Base-by-base conservation (phyloP, 2,113 vertebrate species). In the Hippocampus comes region DNA sequence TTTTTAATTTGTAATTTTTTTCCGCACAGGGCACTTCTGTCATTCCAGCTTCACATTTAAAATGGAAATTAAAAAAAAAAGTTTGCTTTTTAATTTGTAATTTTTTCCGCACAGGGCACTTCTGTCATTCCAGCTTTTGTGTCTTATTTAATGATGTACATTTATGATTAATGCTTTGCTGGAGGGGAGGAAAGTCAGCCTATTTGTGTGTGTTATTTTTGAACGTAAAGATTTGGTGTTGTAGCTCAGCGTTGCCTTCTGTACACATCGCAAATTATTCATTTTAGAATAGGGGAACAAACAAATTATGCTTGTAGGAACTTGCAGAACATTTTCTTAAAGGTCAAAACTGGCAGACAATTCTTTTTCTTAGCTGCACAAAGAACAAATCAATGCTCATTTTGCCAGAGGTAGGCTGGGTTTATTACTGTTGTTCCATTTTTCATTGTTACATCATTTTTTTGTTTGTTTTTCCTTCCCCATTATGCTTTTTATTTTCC, bases 61-160 rank as follows among this genome's bases (percentile, higher is more conserved):
- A 71, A 71, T 71, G 53, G 63, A 51, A 69, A 65, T 48, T 77
- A 72, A 63, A 43, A 68, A 72, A 85, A 27, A 71, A 59, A 61
- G 10, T 81, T 81, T 2, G 23, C 74, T 78, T 83, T 87, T 82
- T 78, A 21, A 65, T 84, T 80, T 84, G 23, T 79, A 73, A 80
- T 70, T 75, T 53, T 72, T 72, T 53, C 70, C 23, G 43, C 30
- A 72, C 11, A 23, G 42, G 0, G 59, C 63, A 68, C 76, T 79
- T 85, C 56, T 74, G 61, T 86, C 75, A 73, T 82, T 78, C 70
- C 69, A 55, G 14, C 80, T 83, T 72, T 66, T 78, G 73, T 79
- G 68, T 82, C 67, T 83, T 89, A 88, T 90, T 89, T 87, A 89
- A 87, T 80, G 65, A 63, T 83, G 65, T 79, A 53, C 56, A 27